A percentile compares a stretch with the other conserved stretches of the same genome.
Conservation (phyloP, 2,113 vertebrate genomes). For the Eurystomus gularis region DNA sequence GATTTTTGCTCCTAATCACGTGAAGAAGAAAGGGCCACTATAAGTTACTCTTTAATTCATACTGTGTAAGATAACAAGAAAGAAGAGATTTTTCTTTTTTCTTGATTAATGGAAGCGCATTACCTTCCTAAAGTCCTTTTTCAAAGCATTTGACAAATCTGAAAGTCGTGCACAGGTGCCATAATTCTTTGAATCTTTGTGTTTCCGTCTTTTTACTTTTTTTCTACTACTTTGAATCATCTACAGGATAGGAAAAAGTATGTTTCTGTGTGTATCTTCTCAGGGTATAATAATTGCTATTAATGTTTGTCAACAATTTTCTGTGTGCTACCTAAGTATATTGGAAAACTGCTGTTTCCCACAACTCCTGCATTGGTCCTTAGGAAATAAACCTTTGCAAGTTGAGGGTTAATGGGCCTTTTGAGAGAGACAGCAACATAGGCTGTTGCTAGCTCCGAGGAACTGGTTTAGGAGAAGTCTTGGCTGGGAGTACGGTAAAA, state of each 20-base stretch:
- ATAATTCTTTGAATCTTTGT: background rate
- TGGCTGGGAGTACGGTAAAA: background rate
- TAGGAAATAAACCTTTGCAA: background rate
- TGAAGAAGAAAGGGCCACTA: background rate
- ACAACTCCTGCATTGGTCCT: background rate
- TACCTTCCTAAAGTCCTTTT: background rate
- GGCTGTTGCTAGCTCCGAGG: background rate
- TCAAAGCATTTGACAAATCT: background rate
- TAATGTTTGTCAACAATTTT: background rate
- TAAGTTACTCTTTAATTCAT: background rate
- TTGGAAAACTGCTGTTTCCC: background rate
- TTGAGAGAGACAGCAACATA: background rate
- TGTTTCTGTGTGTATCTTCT: background rate
- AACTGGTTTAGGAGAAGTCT: background rate
- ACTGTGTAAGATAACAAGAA: background rate
- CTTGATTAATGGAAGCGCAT: too few species aligned
- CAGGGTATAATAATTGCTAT: background rate
- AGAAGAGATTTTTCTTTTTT: background rate
- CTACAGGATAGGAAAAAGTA: background rate
- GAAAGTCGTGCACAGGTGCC: background rate
- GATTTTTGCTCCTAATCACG: background rate
- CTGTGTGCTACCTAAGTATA: background rate
- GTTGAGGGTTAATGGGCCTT: background rate
- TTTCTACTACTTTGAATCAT: background rate
- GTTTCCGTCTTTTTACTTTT: background rate